Base-by-base conservation (phyloP, 2,797 vertebrate genomes). In the Sebastolobus alascanus region DNA sequence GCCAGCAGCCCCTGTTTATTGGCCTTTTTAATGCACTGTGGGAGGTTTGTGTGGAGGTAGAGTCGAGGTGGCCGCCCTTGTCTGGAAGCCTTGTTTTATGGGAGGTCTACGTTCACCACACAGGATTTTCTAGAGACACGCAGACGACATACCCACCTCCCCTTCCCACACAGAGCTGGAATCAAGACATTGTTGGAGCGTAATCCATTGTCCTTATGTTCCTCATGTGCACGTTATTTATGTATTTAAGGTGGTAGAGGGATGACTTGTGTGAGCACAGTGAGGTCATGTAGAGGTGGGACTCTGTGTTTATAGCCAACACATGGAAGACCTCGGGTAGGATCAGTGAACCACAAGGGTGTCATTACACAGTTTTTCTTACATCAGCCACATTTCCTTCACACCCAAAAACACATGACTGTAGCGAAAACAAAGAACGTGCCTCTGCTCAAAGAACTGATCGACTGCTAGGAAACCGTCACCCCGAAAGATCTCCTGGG, bases 371-470 rank as follows among this genome's bases (percentile, higher is more conserved):
- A 80, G 72, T 77, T 87, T 80, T 87, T 84, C 87, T 93, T 87
- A 82, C 88, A 85, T 92, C 90, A 85, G 75, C 85, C 88, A 90
- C 89, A 85, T 88, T 89, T 90, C 80, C 88, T 83, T 92, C 86
- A 87, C 91, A 90, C 87, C 87, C 93, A 68, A 88, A 91, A 92
- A 90, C 86, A 91, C 87, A 90, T 72, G 85, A 91, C 73, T 79
- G 33, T 25, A 86, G 73, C 20, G 81, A 77, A 90, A 87, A 87
- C 77, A 88, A 85, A 84, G 73, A 78, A 16, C 50, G 18, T 68
- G 81, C 46, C 76, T 73, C 83, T 5, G 54, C 68, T 71, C 71
- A 68, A 64, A 65, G 73, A 54, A 64, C 60, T 55, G 67, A 81
- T 35, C 31, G 77, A 73, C 59, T 70, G 76, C 46, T 22, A 33